Percentiles rank a stretch among this genome's conserved stretches.
Evolutionary conservation across 2,888 invertebrate genomes (phyloP).

Genomic region (Aquatica leii): DNA sequence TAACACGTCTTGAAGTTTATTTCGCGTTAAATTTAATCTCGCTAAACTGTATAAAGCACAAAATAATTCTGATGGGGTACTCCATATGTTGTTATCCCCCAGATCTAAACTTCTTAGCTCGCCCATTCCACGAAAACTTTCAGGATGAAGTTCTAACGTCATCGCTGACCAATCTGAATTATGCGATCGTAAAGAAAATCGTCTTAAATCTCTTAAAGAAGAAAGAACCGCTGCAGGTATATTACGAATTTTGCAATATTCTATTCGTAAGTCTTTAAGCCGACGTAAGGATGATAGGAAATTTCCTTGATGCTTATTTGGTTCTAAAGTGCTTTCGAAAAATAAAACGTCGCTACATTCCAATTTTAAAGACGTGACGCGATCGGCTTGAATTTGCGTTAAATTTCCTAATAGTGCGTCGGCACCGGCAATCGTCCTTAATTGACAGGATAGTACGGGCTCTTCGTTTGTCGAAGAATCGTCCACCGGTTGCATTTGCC

Average conservation of each 20-base stretch:
- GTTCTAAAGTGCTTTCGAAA: constrained; percentile 74
- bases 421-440: constrained; percentile 75
- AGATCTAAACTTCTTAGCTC: constrained; percentile 74
- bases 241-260: constrained; percentile 80
- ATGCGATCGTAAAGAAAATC: constrained; percentile 75
- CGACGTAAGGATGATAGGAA: constrained; percentile 71
- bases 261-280: constrained; percentile 73
- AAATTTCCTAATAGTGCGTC: constrained; percentile 74
- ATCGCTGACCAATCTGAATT: constrained; percentile 83
- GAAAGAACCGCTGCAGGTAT: constrained; percentile 75
- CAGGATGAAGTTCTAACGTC: constrained; percentile 77
- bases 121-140: constrained; percentile 74
- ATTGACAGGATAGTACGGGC: constrained; percentile 71
- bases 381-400: constrained; percentile 73
- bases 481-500: constrained; percentile 68
- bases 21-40: constrained; percentile 76
- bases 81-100: constrained; percentile 81
- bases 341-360: constrained; percentile 79
- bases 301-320: constrained; percentile 59
- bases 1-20: constrained; percentile 80
- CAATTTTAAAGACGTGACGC: constrained; percentile 72
- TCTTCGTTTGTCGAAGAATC: constrained; percentile 65
- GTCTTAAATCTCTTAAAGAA: constrained; percentile 71
- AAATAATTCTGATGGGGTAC: constrained; percentile 74
- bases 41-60: constrained; percentile 75